Conservation (phyloP, 53 echinoderm and acorn worm genomes). For the Echinarachnius parma region DNA sequence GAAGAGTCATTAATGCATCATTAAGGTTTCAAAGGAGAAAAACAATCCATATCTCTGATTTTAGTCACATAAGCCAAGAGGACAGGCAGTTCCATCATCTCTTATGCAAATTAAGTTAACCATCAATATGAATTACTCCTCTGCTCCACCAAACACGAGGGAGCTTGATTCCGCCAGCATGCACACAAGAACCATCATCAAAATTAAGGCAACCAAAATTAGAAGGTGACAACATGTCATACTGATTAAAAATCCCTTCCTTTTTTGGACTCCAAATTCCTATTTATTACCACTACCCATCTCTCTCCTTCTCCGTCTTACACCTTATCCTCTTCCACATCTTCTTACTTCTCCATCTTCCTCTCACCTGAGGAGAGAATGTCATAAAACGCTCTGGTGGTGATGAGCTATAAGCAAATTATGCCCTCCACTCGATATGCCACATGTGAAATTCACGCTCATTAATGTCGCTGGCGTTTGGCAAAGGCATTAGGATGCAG, state of each 20-base stretch:
- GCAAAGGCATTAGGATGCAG: conserved; percentile 49
- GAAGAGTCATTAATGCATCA: too few relatives aligned
- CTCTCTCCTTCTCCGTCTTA: not conserved
- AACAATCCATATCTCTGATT: not conserved
- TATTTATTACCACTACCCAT: conserved; percentile 1
- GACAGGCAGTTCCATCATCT: not conserved
- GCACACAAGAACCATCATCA: conserved; percentile 6
- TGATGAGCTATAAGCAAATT: conserved; percentile 50
- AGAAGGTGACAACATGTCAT: conserved; percentile 29
- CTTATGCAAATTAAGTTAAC: conserved; percentile 18
- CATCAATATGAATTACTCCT: not conserved
- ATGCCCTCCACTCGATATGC: conserved; percentile 50
- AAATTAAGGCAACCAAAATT: not conserved
- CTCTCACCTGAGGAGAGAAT: conserved; percentile 25
- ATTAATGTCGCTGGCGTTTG: conserved; percentile 50
- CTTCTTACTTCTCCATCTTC: not conserved
- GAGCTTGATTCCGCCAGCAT: not conserved
- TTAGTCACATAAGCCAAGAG: not conserved
- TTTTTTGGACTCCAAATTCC: too few relatives aligned
- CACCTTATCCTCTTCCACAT: conserved; percentile 4
- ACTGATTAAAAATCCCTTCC: conserved; percentile 22
- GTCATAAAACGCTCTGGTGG: conserved; percentile 38
- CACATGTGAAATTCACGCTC: conserved; percentile 44
- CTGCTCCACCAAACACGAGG: too few relatives aligned
- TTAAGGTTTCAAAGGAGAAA: too few relatives aligned